Evolutionary conservation across 2,888 invertebrate species (phyloP).

Genomic region (Drosophila fungiperda): DNA sequence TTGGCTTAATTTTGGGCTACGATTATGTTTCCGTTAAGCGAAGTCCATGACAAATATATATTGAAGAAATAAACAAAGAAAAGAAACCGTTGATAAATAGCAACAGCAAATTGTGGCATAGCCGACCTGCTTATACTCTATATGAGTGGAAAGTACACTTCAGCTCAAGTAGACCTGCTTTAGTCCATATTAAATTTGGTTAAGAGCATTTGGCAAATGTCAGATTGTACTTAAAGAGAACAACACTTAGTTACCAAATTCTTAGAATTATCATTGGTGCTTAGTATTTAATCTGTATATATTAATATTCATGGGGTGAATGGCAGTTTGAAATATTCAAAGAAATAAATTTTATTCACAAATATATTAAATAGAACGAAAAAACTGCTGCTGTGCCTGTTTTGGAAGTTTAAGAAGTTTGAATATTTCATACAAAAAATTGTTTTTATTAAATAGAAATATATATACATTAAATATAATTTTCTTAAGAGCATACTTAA

Average conservation of each 20-base stretch:
- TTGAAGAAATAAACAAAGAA: slow-evolving; percentile 21
- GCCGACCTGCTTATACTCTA: slow-evolving; percentile 20
- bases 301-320: neutral
- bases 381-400: neutral
- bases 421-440: neutral
- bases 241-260: neutral
- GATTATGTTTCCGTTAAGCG: slow-evolving; percentile 63
- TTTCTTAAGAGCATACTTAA: neutral
- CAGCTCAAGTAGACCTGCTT: neutral
- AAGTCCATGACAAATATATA: slow-evolving; percentile 48
- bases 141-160: too few relatives aligned
- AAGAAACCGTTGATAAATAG: slow-evolving; percentile 22
- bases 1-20: slow-evolving; percentile 37
- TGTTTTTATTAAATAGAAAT: too few relatives aligned
- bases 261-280: neutral
- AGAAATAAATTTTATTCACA: neutral
- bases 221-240: neutral
- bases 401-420: neutral
- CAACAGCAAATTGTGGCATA: slow-evolving; percentile 4
- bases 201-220: neutral
- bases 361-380: neutral
- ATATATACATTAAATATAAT: neutral
- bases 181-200: slow-evolving; percentile 9
- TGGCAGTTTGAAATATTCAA: neutral
- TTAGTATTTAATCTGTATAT: neutral